A percentile compares a stretch with the other conserved stretches of the same genome.
Conservation (phyloP, 2,888 invertebrate species). For the Augochlorella aurata region DNA sequence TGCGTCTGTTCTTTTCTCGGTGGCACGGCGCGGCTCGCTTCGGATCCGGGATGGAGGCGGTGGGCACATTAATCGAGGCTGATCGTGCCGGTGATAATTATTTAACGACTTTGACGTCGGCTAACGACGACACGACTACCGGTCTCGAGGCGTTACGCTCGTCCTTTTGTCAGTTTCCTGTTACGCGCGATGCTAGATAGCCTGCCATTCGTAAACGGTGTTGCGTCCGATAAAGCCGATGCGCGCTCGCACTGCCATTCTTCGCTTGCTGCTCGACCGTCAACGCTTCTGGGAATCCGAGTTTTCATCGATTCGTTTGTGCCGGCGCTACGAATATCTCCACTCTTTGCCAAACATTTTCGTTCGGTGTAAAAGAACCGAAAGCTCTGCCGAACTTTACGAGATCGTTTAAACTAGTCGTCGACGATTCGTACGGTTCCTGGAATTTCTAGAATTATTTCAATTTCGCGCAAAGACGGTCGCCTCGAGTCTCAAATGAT, state of each 20-base stretch:
- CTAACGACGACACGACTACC: constrained; percentile 20
- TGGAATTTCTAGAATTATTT: too few species aligned
- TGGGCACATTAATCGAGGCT: constrained; percentile 45
- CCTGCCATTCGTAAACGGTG: background rate
- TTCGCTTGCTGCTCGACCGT: background rate
- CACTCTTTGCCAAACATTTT: background rate
- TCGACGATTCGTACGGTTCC: too few species aligned
- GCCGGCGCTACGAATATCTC: background rate
- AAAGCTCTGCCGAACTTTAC: too few species aligned
- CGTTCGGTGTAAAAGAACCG: background rate
- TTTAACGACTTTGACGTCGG: constrained; percentile 25
- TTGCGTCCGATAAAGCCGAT: background rate
- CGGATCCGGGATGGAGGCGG: constrained; percentile 64
- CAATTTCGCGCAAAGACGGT: too few species aligned
- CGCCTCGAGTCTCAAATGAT: too few species aligned
- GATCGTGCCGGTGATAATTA: constrained; percentile 61
- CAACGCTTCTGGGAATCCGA: background rate
- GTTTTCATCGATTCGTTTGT: background rate
- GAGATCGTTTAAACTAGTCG: too few species aligned
- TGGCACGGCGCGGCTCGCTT: constrained; percentile 27
- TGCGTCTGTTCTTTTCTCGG: constrained; percentile 68
- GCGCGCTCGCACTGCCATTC: background rate
- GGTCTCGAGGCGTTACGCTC: background rate
- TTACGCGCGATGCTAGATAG: background rate
- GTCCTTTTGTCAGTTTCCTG: background rate